Base-by-base conservation (phyloP, 64 coral and sea anemone genomes). In the Actinia equina region DNA sequence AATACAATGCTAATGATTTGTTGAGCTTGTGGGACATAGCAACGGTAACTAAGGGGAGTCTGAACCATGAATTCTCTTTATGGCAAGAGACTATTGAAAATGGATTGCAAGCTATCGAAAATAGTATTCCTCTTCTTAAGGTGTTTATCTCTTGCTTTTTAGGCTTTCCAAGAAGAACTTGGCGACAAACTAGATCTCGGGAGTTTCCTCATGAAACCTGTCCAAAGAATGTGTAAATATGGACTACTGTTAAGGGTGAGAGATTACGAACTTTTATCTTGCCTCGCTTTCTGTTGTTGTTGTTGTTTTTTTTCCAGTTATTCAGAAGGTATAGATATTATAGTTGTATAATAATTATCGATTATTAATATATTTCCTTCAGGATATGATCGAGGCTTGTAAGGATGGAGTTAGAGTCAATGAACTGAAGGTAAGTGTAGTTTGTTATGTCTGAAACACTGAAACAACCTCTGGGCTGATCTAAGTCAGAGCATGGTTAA, bases 151-250 rank as follows among this genome's bases (percentile, higher is more conserved):
- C 18, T 77, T 17, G 19, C 65, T 88, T 87, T 77, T 6, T 53
- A 99, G 97, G 91, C 91, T 81, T 87, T 93, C 22, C 97, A 99
- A 58, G 90, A 91, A 79, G 87, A 99, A 81, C 97, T 99, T 25
- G 90, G 90, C 0, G 97, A 99, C 80, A 99, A 99, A 62, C 77
- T 99, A 18, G 97, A 99, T 89, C 93, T 99, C 46, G 90, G 97
- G 43, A 99, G 97, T 83, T 99, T 90, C 43, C 91, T 99, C 26
- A 99, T 99, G 25, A 99, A 99, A 84, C 97, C 97, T 44, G 97
- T 99, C 46, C 97, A 99, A 64, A 89, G 97, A 64, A 99, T 99
- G 93, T 93, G 97, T 56, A 99, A 99, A 65, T 99, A 99, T 64
- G 91, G 89, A 54, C 77, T 99, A 12, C 67, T 99, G 0, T 51